A percentile compares a stretch with the other conserved stretches of the same genome.
phyloP scores from a whole-genome alignment of 2,797 vertebrate genomes.

The Lepus oiostolus region DNA sequence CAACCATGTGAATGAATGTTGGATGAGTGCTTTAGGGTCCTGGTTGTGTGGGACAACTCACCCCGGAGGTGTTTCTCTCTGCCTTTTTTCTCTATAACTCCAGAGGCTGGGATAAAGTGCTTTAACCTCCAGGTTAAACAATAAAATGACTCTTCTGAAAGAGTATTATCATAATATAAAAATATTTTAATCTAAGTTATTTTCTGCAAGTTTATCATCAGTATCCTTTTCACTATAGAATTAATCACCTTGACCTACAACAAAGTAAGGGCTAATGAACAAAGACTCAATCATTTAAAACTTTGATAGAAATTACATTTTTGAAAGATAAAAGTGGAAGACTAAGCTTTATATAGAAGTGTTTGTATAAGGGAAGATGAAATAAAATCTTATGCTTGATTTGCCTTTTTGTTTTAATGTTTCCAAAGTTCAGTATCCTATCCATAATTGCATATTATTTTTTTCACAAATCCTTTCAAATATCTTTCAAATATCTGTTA shows the following conservation, averaged over 20 bases:
- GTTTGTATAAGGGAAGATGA: background rate
- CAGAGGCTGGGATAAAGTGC: background rate
- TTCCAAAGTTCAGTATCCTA: conserved; percentile 72
- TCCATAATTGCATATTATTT: conserved; percentile 78
- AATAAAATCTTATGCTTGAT: conserved; percentile 50
- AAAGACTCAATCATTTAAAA: conserved; percentile 6
- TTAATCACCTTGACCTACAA: background rate
- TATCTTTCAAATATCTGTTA: conserved; percentile 54
- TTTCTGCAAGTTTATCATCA: background rate
- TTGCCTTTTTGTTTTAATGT: conserved; percentile 10
- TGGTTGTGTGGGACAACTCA: background rate
- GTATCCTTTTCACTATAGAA: background rate
- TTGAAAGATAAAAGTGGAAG: background rate
- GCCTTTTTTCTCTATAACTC: background rate
- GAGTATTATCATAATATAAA: background rate
- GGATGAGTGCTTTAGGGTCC: background rate
- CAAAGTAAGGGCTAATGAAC: background rate
- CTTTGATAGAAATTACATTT: background rate
- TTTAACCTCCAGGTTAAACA: background rate
- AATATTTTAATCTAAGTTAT: background rate
- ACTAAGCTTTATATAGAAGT: background rate
- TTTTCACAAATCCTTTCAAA: conserved; percentile 66
- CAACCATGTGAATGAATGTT: background rate
- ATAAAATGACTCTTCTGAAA: background rate
- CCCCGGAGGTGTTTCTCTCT: background rate